Percentiles rank a stretch among this genome's conserved stretches.
Evolutionary conservation across 2,797 vertebrate species (phyloP).

Genomic region (Gallinago stenura): DNA sequence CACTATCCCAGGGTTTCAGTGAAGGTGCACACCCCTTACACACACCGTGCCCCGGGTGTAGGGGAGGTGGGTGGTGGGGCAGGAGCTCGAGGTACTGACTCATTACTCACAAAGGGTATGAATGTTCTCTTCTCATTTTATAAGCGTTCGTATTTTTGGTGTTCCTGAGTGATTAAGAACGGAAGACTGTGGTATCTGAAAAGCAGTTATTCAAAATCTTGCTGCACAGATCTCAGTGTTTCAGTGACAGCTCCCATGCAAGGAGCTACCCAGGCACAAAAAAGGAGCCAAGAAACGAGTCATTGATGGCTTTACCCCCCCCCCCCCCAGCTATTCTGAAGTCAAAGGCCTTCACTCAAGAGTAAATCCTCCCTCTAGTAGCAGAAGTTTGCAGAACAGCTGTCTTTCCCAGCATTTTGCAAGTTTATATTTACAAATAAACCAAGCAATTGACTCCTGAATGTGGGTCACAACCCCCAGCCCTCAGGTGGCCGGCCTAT

Average conservation of each 20-base stretch:
- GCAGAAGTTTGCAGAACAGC: background rate
- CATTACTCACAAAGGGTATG: slow-evolving; percentile 3
- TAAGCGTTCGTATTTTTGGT: background rate
- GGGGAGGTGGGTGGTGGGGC: background rate
- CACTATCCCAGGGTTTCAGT: background rate
- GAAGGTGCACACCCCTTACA: fast-evolving
- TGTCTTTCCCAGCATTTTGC: background rate
- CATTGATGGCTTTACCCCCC: background rate
- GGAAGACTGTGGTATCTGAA: background rate
- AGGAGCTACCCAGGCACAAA: background rate
- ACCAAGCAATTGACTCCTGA: background rate
- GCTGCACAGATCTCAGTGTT: background rate
- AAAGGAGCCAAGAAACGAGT: background rate
- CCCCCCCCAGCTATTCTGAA: background rate
- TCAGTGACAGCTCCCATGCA: background rate
- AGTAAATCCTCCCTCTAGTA: background rate
- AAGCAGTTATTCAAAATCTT: background rate
- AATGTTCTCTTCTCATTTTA: slow-evolving; percentile 44
- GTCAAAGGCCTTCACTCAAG: background rate
- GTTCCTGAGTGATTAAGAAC: slow-evolving; percentile 5
- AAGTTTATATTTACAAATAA: background rate
- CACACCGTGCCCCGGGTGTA: background rate
- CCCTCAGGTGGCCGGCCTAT: background rate
- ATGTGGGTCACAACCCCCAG: background rate
- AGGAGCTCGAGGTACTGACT: slow-evolving; percentile 34